Conservation (phyloP, 1,140 invertebrate species). For the Atta colombica region DNA sequence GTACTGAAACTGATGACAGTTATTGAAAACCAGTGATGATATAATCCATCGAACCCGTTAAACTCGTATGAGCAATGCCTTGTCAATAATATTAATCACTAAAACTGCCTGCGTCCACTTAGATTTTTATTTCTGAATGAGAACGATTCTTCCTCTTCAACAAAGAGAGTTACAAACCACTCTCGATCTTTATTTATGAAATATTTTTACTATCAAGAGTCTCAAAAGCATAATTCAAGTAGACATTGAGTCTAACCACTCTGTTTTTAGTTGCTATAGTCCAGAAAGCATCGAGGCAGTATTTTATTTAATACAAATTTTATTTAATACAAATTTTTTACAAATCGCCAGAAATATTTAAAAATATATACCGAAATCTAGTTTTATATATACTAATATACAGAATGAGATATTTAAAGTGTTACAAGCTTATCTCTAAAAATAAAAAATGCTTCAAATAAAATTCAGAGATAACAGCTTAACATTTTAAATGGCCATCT, state of each 20-base stretch:
- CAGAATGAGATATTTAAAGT: no score
- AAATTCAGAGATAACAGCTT: no score
- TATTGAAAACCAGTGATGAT: neutral
- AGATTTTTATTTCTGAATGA: constrained; percentile 1
- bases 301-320: neutral
- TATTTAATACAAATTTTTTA: neutral
- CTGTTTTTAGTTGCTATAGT: neutral
- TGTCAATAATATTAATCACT: neutral
- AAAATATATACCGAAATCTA: no score
- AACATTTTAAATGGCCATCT: no score
- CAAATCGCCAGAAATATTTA: neutral
- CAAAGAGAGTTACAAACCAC: neutral
- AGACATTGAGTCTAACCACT: neutral
- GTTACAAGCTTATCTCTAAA: no score
- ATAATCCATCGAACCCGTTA: neutral
- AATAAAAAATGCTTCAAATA: no score
- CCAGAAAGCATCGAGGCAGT: neutral
- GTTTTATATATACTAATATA: no score
- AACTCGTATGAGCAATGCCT: neutral
- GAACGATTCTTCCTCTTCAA: neutral
- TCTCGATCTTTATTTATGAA: neutral
- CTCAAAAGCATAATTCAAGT: neutral
- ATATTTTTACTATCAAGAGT: neutral
- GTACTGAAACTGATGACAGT: neutral
- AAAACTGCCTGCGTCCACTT: neutral